Conservation (phyloP, 2,797 vertebrate genomes). For the Periophthalmus magnuspinnatus region DNA sequence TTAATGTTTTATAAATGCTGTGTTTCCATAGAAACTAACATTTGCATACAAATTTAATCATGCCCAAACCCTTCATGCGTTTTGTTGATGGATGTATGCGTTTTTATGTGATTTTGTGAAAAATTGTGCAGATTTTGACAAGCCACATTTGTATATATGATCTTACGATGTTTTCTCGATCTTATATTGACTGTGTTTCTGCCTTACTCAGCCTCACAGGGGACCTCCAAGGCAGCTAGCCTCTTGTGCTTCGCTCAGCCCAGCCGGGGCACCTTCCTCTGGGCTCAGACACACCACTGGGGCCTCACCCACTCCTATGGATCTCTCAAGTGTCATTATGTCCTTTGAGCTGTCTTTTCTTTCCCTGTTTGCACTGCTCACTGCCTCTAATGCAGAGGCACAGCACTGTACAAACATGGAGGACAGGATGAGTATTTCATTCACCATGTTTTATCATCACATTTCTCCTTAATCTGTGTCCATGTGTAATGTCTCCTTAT, state of each 20-base stretch:
- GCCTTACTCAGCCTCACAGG: constrained; percentile 73
- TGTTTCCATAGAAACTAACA: constrained; percentile 28
- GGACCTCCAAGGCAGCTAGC: constrained; percentile 70
- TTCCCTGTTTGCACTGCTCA: constrained; percentile 18
- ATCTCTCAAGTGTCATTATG: constrained; percentile 39
- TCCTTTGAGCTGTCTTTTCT: constrained; percentile 34
- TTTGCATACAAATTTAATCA: constrained; percentile 16
- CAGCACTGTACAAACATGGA: constrained; percentile 26
- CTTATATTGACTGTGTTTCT: constrained; percentile 74
- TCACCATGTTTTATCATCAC: constrained; percentile 23
- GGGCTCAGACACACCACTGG: constrained; percentile 70
- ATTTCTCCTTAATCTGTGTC: constrained; percentile 28
- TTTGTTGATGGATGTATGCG: constrained; percentile 40
- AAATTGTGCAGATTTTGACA: constrained; percentile 72
- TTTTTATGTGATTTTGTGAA: constrained; percentile 83
- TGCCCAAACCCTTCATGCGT: constrained; percentile 14
- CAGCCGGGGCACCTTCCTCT: constrained; percentile 64
- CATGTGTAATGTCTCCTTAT: constrained; percentile 17
- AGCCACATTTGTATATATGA: constrained; percentile 9
- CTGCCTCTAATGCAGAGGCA: constrained; percentile 20
- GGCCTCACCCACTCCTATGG: constrained; percentile 50
- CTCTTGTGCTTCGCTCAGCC: constrained; percentile 66
- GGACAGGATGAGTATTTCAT: constrained; percentile 69
- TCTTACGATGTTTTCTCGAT: constrained; percentile 43
- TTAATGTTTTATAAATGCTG: constrained; percentile 7